Base-by-base conservation (phyloP, 2,888 invertebrate species). In the Glaucopsyche alexis region DNA sequence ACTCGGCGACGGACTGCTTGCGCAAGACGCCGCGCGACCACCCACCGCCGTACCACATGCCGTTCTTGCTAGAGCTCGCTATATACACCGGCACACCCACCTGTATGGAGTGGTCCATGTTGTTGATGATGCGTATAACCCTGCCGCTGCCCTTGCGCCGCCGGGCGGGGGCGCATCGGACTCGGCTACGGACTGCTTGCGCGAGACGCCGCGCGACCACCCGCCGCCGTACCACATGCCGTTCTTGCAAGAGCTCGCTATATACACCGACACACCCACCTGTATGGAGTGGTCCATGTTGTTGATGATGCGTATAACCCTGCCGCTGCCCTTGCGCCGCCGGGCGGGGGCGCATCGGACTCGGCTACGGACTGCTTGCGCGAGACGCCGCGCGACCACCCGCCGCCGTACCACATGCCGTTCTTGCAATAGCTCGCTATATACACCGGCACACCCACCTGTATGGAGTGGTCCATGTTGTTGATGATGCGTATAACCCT, bases 401-500 rank as follows among this genome's bases (percentile, higher is more conserved):
- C 97, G 82, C 29, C 29, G 29, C 29, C 29, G 29, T 29, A 29
- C 29, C 29, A 29, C 29, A 11, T 14, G 49, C 49, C 29, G 29
- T 29, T 29, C 29, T 5, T 14, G 49, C 49, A 0, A 7, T 8
- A 55, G 16, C 55, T 9, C 11, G 19, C 7, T 19, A 19, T 19
- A 1, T 52, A 55, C 38, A 29, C 29, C 29, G 29, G 29, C 29
- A 49, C 9, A 81, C 81, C 87, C 87, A 97, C 97, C 95, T 97
- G 97, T 81, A 97, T 96, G 55, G 97, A 96, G 86, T 98, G 97
- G 88, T 98, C 97, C 94, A 96, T 95, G 87, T 98, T 98, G 89
- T 98, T 98, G 84, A 98, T 97, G 84, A 99, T 97, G 80, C 98
- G 94, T 85, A 99, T 98, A 80, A 98, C 96, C 80, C 97, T 94